Base-by-base conservation (phyloP, 23 tunicate species). In the Ascidia mentula region DNA sequence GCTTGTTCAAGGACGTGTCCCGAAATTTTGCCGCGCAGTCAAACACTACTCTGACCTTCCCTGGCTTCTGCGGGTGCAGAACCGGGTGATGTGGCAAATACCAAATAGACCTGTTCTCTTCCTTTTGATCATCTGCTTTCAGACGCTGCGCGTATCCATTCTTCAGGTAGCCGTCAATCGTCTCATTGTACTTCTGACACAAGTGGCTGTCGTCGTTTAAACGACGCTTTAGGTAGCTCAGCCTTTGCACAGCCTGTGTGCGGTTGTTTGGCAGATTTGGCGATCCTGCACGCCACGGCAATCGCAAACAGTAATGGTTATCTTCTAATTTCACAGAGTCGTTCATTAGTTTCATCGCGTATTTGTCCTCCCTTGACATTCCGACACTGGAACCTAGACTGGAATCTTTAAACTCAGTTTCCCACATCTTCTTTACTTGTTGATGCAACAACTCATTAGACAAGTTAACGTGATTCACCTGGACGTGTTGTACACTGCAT, bases 251-350 rank as follows among this genome's bases (percentile, higher is more conserved):
- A 53, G 53, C n/a, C n/a, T n/a, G n/a, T n/a, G n/a, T n/a, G n/a
- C n/a, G n/a, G n/a, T n/a, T n/a, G n/a, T n/a, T n/a, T n/a, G n/a
- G n/a, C n/a, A n/a, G n/a, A n/a, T n/a, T n/a, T n/a, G n/a, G n/a
- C n/a, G n/a, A n/a, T n/a, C n/a, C n/a, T n/a, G n/a, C n/a, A n/a
- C 74, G 28, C 74, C 74, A 69, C 28, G 74, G 74, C 31, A 69
- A 26, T 20, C 26, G 74, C 30, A 69, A 69, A n/a, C 13, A 15
- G 31, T 17, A 69, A 20, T 26, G 60, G 18, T 18, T 18, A 46
- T 46, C 18, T 20, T 20, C 74, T 13, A 18, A 24, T 24, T 69
- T 69, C 13, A 69, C 74, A 24, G 74, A 69, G 31, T 69, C 30
- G 28, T 24, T 20, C 28, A 69, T n/a, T 28, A 69, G 13, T 26